These are phyloP conservation scores for Chiloscyllium punctatum DNA, from an alignment of 2,797 vertebrate species.

Conservation along the genomic window DNA sequence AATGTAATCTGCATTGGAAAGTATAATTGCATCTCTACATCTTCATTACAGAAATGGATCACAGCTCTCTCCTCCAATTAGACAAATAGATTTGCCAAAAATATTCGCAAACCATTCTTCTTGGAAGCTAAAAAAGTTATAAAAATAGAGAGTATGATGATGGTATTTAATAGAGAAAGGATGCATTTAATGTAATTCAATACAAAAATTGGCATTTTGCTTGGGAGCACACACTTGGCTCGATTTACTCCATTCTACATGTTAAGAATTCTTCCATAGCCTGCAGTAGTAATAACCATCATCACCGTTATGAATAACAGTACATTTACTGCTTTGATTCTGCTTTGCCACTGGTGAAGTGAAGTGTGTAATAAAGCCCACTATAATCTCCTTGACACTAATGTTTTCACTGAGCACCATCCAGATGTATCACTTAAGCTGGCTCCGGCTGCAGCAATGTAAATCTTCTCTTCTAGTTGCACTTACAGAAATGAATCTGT, in stretches of 20 bases:
- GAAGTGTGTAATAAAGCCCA: constrained; percentile 25
- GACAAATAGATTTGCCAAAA: not conserved
- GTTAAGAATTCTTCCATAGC: not conserved
- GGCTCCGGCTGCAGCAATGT: constrained; percentile 7
- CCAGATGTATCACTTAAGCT: constrained; percentile 14
- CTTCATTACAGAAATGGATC: not conserved
- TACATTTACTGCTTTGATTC: constrained; percentile 17
- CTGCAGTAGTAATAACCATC: constrained; percentile 1
- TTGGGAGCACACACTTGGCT: not conserved
- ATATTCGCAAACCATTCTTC: not conserved
- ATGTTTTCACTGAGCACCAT: constrained; percentile 30
- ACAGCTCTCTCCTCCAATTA: not conserved
- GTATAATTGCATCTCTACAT: not conserved
- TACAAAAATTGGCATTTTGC: not conserved
- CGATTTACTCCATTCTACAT: no score
- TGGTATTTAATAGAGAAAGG: not conserved
- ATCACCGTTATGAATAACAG: constrained; percentile 18
- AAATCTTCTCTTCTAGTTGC: not conserved
- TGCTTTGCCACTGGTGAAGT: constrained; percentile 30
- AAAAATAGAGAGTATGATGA: not conserved
- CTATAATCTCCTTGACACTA: constrained; percentile 31
- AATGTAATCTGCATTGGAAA: not conserved
- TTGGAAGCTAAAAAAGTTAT: not conserved
- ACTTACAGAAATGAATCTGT: constrained; percentile 1
- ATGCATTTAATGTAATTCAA: not conserved